Percentiles rank a stretch among this genome's conserved stretches.
Conservation (phyloP, 2,888 invertebrate genomes). For the Drosophila affinis region DNA sequence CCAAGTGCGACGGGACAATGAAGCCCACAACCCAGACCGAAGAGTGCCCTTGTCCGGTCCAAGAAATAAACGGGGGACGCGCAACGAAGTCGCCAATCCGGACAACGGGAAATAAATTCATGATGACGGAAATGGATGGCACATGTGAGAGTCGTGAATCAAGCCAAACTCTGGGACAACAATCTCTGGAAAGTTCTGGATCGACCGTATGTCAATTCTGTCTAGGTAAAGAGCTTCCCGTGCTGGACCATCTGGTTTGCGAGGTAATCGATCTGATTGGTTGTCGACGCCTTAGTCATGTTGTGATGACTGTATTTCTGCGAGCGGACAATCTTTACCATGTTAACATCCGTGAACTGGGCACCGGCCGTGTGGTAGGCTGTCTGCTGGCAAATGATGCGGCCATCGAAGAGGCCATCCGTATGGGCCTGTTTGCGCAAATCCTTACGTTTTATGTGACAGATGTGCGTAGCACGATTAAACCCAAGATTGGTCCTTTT, state of each 20-base stretch:
- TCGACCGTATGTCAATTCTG: slow-evolving; percentile 52
- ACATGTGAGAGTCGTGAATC: not conserved
- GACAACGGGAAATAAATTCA: not conserved
- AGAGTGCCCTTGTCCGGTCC: not conserved
- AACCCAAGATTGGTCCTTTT: slow-evolving; percentile 15
- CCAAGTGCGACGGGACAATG: not conserved
- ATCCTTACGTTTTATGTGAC: slow-evolving; percentile 56
- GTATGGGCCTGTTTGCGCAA: slow-evolving; percentile 51
- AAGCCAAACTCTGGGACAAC: not conserved
- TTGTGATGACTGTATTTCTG: slow-evolving; percentile 60
- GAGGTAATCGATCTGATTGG: slow-evolving; percentile 40
- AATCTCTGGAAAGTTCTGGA: not conserved
- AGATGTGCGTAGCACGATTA: slow-evolving; percentile 36
- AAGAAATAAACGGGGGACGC: not conserved
- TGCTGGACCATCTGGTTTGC: slow-evolving; percentile 26
- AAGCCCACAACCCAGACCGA: not conserved
- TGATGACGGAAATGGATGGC: no score
- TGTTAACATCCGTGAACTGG: slow-evolving; percentile 58
- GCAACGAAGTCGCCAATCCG: not conserved
- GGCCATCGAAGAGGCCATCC: slow-evolving; percentile 58
- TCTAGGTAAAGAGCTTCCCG: slow-evolving; percentile 9
- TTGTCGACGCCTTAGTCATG: slow-evolving; percentile 6
- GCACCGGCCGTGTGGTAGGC: slow-evolving; percentile 46
- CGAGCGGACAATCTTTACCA: slow-evolving; percentile 69
- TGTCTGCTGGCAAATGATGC: slow-evolving; percentile 62